A percentile compares a stretch with the other conserved stretches of the same genome.
Conservation (phyloP, 2,797 vertebrate species). For the Sebastes umbrosus region DNA sequence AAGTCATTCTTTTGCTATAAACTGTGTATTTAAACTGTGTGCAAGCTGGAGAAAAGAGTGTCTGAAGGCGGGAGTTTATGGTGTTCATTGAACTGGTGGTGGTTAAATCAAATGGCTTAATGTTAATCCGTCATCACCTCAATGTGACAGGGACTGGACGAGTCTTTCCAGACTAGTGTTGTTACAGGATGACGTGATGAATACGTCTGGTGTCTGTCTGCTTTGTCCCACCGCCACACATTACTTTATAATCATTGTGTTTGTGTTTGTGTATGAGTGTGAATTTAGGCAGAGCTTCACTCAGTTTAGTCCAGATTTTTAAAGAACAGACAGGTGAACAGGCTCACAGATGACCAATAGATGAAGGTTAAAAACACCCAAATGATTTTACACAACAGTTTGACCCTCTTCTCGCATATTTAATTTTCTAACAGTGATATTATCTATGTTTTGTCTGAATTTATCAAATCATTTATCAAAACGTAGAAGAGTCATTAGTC, state of each 20-base stretch:
- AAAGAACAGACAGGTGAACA: neutral
- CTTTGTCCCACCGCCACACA: neutral
- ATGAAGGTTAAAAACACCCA: too few species aligned
- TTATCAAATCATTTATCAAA: conserved; percentile 44
- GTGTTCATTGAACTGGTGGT: neutral
- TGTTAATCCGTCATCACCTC: conserved; percentile 24
- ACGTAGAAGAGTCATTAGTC: conserved; percentile 35
- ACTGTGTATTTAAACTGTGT: neutral
- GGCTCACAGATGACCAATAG: too few species aligned
- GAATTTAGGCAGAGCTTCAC: neutral
- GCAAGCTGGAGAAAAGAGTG: neutral
- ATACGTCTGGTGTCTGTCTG: conserved; percentile 48
- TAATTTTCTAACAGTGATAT: neutral
- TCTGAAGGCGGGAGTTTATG: neutral
- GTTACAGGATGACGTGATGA: conserved; percentile 36
- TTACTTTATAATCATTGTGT: neutral
- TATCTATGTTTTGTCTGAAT: conserved; percentile 6
- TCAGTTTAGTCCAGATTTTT: neutral
- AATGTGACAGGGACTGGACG: neutral
- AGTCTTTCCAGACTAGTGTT: conserved; percentile 13
- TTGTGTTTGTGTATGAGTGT: neutral
- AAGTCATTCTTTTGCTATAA: neutral
- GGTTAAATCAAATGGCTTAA: neutral
- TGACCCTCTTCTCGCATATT: neutral
- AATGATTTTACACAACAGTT: neutral